These are phyloP conservation scores for Mionectes macconnelli DNA, from an alignment of 2,113 vertebrate species.

Conservation along the genomic window DNA sequence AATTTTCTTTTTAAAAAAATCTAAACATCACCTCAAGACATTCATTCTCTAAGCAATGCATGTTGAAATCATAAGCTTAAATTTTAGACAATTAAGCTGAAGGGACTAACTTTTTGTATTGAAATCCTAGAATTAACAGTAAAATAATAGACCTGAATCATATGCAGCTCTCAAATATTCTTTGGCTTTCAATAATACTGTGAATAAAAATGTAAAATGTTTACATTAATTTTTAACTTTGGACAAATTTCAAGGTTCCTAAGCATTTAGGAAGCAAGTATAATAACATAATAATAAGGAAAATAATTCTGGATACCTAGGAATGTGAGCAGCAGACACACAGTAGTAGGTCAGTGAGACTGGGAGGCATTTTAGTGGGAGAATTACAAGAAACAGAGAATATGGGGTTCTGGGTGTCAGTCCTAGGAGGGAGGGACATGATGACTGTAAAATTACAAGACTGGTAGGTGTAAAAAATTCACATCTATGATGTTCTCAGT, in stretches of 20 bases:
- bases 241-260: not conserved
- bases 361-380: not conserved
- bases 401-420: rapidly evolving
- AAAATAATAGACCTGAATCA: not conserved
- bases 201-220: not conserved
- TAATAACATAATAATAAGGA: not conserved
- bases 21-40: not conserved
- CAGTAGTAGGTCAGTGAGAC: rapidly evolving
- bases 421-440: not conserved
- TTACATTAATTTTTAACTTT: not conserved
- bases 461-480: not conserved
- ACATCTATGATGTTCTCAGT: not conserved
- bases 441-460: not conserved
- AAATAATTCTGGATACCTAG: not conserved
- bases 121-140: not conserved
- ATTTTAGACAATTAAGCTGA: not conserved
- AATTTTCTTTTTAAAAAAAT: not conserved
- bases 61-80: not conserved
- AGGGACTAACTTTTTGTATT: not conserved
- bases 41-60: not conserved
- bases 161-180: not conserved
- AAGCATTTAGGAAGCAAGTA: not conserved
- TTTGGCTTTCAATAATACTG: not conserved
- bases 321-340: rapidly evolving
- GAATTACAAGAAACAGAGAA: not conserved